Evolutionary conservation across 2,888 invertebrate species (phyloP).

Genomic region (Agonopterix subpropinquella): DNA sequence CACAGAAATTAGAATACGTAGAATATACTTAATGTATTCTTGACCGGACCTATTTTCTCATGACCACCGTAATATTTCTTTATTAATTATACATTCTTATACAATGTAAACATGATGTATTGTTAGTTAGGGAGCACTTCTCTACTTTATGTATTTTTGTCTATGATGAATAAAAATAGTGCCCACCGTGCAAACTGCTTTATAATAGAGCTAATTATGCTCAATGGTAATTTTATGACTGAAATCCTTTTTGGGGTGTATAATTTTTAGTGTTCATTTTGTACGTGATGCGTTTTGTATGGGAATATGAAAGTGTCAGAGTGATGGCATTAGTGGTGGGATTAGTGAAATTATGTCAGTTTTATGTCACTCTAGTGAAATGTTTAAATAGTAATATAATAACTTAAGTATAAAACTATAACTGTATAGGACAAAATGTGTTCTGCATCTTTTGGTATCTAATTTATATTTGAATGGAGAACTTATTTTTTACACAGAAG

Average conservation of each 20-base stretch:
- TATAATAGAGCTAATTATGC: slow-evolving; percentile 69
- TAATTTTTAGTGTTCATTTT: slow-evolving; percentile 42
- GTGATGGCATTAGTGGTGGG: slow-evolving; percentile 45
- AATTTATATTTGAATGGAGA: no score
- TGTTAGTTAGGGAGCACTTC: slow-evolving; percentile 27
- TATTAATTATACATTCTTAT: slow-evolving; percentile 71
- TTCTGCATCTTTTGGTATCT: no score
- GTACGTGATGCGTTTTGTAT: slow-evolving; percentile 32
- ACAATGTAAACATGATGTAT: slow-evolving; percentile 67
- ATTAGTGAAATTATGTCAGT: slow-evolving; percentile 30
- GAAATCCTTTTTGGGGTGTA: slow-evolving; percentile 52
- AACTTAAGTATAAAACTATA: neutral
- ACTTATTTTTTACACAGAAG: neutral
- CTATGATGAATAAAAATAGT: slow-evolving; percentile 42
- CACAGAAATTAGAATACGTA: slow-evolving; percentile 20
- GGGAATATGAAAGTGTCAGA: slow-evolving; percentile 51
- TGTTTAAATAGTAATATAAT: neutral
- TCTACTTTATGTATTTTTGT: slow-evolving; percentile 28
- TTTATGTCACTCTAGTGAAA: slow-evolving; percentile 1
- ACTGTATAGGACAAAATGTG: no score
- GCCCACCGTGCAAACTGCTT: slow-evolving; percentile 62
- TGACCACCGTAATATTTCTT: slow-evolving; percentile 58
- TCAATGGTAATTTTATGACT: slow-evolving; percentile 64
- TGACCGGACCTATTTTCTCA: slow-evolving; percentile 53
- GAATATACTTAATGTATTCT: slow-evolving; percentile 36